phyloP scores from a whole-genome alignment of 2,797 vertebrate genomes.

The Halcyon leucocephala region DNA sequence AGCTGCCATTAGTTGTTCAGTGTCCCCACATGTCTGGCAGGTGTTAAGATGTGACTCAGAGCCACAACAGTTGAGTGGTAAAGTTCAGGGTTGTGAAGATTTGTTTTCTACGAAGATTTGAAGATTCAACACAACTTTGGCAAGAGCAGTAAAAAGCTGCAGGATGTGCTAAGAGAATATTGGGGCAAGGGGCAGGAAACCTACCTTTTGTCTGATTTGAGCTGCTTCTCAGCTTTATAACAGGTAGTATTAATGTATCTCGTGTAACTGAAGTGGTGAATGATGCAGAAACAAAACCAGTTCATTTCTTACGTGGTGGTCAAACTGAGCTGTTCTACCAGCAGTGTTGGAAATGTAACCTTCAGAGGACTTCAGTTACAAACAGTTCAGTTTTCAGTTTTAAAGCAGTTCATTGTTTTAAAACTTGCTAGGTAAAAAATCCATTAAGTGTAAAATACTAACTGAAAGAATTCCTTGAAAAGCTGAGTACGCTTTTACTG shows the following conservation, averaged over 20 bases:
- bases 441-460: background rate
- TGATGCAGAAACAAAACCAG: background rate
- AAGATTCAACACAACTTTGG: background rate
- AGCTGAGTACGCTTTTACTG: background rate
- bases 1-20: background rate
- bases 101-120: background rate
- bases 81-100: background rate
- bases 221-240: background rate
- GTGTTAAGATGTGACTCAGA: conserved; percentile 18
- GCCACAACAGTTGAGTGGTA: background rate
- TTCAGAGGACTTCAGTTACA: background rate
- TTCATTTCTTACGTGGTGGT: background rate
- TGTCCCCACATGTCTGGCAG: background rate
- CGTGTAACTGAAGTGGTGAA: background rate
- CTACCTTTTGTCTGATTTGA: background rate
- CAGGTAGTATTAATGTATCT: background rate
- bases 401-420: background rate
- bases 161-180: background rate
- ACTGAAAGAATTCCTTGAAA: background rate
- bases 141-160: background rate
- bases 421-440: background rate
- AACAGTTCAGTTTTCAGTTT: background rate
- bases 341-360: background rate
- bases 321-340: background rate
- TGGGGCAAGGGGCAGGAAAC: background rate